Evolutionary conservation across 2,113 vertebrate genomes (phyloP), one percentile per base, ranked within the genome.

Genomic region (Suncus etruscus): DNA sequence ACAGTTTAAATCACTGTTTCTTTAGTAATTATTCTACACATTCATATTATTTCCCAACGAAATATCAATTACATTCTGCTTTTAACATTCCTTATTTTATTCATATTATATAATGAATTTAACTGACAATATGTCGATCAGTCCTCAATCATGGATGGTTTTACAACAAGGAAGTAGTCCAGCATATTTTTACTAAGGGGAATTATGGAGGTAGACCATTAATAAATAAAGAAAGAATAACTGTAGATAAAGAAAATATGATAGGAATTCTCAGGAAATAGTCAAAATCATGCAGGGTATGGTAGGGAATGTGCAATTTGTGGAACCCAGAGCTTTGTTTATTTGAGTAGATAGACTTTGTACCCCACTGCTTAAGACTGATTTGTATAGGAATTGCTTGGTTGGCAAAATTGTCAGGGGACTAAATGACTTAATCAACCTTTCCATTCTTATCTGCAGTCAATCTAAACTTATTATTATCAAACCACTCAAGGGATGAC

Each of bases 371-470:
- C 75, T 92, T 66, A 92, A 87, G 69, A 65, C 16, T 15, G 32
- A 75, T 61, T 27, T 63, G 76, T 12, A 11, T 47, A 87, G 77
- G 82, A 91, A 94, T 58, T 2, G 5, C 74, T 91, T 84, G 81
- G 94, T 87, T 94, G 90, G 90, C 83, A 88, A 96, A 95, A 94
- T 29, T 94, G 86, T 88, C 93, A 94, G 80, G 85, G 69, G 83
- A 88, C 69, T 70, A 86, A 95, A 91, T 91, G 94, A 86, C 93
- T 95, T 94, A 95, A 94, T 96, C 94, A 94, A 94, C 76, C 87
- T 95, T 94, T 83, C 86, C 73, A 78, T 90, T 92, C 93, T 91
- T 91, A 95, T 87, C 91, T 94, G 78, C 80, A 86, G 94, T 90
- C 93, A 93, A 83, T 91, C 91, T 87, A 91, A 93, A 72, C 88